These are phyloP conservation scores for Osmerus eperlanus DNA, from an alignment of 2,113 vertebrate genomes.

Conservation along the genomic window DNA sequence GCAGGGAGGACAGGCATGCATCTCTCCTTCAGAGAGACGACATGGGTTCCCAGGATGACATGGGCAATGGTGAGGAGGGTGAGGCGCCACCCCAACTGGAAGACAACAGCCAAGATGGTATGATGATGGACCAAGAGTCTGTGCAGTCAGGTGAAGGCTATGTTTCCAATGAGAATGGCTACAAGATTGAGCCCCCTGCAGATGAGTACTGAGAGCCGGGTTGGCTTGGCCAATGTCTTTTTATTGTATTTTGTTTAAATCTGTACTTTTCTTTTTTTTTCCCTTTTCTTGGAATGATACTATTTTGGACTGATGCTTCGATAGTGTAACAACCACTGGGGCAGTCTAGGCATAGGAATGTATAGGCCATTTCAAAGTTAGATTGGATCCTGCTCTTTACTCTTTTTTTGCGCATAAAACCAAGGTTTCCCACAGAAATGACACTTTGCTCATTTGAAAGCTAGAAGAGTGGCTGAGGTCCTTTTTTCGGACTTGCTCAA, in stretches of 20 bases:
- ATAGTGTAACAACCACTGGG: neutral
- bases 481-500: neutral
- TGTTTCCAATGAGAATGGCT: constrained; percentile 86
- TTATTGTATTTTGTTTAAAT: neutral
- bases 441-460: neutral
- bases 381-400: neutral
- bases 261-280: neutral
- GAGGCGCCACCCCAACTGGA: constrained; percentile 53
- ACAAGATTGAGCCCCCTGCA: constrained; percentile 77
- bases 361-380: neutral
- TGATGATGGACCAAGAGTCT: constrained; percentile 79
- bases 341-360: constrained; percentile 1
- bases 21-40: constrained; percentile 50
- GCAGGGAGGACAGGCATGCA: constrained; percentile 68
- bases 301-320: neutral
- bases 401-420: neutral
- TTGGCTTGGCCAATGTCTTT: neutral
- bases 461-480: neutral
- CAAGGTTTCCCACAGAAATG: neutral
- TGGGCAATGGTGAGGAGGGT: constrained; percentile 67
- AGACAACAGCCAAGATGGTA: constrained; percentile 80
- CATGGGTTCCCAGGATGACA: constrained; percentile 65
- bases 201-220: constrained; percentile 73
- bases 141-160: constrained; percentile 79
- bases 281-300: neutral